Evolutionary conservation across 2,113 vertebrate species (phyloP).

Genomic region (Corythornis cristatus): DNA sequence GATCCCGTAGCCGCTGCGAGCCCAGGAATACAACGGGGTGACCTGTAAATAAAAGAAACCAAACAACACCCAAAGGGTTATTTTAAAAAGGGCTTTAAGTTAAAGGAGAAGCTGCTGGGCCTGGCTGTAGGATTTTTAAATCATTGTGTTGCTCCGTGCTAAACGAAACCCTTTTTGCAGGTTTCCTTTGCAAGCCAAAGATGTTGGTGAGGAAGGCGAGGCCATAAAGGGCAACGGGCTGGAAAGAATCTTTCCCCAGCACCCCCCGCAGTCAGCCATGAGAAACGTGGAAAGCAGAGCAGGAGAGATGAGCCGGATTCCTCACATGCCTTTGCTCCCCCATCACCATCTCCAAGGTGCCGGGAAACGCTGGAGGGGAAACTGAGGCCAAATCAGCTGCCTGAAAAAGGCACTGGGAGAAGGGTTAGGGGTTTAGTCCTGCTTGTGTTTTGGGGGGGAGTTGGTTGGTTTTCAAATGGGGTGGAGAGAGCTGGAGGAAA

Average conservation of each 20-base stretch:
- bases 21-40: background rate
- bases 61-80: background rate
- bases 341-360: background rate
- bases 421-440: background rate
- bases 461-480: background rate
- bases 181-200: background rate
- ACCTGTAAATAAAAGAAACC: background rate
- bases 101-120: background rate
- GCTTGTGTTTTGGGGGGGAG: rapidly evolving
- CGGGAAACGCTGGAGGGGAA: background rate
- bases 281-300: background rate
- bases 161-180: background rate
- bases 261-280: background rate
- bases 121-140: background rate
- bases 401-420: background rate
- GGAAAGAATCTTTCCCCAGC: background rate
- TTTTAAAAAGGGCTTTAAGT: background rate
- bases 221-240: background rate
- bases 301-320: background rate
- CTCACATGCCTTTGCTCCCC: background rate
- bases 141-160: rapidly evolving
- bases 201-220: background rate
- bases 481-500: background rate
- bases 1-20: rapidly evolving
- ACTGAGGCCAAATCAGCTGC: background rate